Conservation (phyloP, 1,140 invertebrate genomes). For the Lordiphosa collinella region DNA sequence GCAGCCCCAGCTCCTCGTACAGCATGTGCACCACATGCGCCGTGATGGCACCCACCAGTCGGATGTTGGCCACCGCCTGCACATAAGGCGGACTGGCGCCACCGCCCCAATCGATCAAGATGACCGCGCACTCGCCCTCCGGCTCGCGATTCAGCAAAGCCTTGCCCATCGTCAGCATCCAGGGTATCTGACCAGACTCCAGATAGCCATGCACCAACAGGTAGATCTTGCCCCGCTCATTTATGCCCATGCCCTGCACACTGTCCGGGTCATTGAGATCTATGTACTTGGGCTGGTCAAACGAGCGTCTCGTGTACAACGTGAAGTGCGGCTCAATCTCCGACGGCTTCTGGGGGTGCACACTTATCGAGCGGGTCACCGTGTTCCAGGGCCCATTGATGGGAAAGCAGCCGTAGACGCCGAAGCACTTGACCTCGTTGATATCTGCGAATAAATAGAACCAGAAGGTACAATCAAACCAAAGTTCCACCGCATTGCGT, state of each 20-base stretch:
- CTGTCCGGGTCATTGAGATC: conserved; percentile 84
- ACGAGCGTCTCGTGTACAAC: conserved; percentile 81
- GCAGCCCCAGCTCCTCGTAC: conserved; percentile 81
- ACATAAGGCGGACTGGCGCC: conserved; percentile 93
- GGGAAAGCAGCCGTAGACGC: conserved; percentile 90
- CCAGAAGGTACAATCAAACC: neutral
- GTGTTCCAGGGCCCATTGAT: conserved; percentile 90
- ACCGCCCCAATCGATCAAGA: conserved; percentile 91
- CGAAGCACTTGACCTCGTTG: conserved; percentile 84
- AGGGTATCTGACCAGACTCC: conserved; percentile 86
- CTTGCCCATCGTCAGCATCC: conserved; percentile 82
- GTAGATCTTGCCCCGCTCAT: conserved; percentile 84
- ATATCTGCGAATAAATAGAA: conserved; percentile 60
- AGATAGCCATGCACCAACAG: conserved; percentile 92
- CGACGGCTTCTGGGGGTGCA: conserved; percentile 86
- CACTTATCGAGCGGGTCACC: conserved; percentile 87
- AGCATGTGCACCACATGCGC: conserved; percentile 85
- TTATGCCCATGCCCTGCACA: conserved; percentile 82
- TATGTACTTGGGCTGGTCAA: conserved; percentile 82
- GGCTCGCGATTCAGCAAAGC: conserved; percentile 84
- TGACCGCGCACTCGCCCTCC: conserved; percentile 86
- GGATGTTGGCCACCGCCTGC: conserved; percentile 94
- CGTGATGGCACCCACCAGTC: conserved; percentile 90
- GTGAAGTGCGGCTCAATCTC: conserved; percentile 81
- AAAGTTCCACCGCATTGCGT: neutral